Evolutionary conservation across 2,797 vertebrate species (phyloP).

Genomic region (Etheostoma perlongum): DNA sequence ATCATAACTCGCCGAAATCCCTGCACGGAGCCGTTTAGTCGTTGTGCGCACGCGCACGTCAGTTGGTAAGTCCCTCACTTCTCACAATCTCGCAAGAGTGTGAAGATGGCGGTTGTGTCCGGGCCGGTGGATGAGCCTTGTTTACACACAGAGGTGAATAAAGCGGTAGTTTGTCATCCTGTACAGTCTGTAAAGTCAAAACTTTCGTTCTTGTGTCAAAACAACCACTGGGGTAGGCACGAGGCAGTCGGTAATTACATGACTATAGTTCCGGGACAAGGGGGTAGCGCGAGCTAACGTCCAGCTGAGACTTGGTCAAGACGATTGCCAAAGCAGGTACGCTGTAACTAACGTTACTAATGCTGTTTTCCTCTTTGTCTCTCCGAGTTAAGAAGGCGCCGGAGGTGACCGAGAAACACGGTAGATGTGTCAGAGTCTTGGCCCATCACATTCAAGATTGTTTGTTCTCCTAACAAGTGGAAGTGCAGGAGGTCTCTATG

Average conservation of each 20-base stretch:
- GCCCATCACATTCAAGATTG: slow-evolving; percentile 65
- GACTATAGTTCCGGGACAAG: slow-evolving; percentile 89
- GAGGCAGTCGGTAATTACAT: slow-evolving; percentile 91
- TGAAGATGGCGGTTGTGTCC: slow-evolving; percentile 96
- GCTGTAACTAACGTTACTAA: slow-evolving; percentile 63
- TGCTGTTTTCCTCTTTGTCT: slow-evolving; percentile 69
- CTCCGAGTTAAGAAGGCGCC: slow-evolving; percentile 51
- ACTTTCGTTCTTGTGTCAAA: slow-evolving; percentile 88
- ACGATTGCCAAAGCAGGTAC: slow-evolving; percentile 88
- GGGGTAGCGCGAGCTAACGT: slow-evolving; percentile 91
- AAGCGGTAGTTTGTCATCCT: slow-evolving; percentile 93
- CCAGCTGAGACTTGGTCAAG: slow-evolving; percentile 92
- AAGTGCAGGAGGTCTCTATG: slow-evolving; percentile 86
- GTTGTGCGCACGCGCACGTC: slow-evolving; percentile 75
- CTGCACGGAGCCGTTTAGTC: slow-evolving; percentile 48
- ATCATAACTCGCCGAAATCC: slow-evolving; percentile 78
- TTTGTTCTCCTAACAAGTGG: slow-evolving; percentile 85
- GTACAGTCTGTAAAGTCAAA: slow-evolving; percentile 91
- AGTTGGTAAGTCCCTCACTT: slow-evolving; percentile 69
- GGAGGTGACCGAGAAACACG: slow-evolving; percentile 43
- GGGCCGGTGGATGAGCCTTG: slow-evolving; percentile 92
- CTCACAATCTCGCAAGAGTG: slow-evolving; percentile 85
- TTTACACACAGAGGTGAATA: slow-evolving; percentile 94
- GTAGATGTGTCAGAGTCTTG: slow-evolving; percentile 49
- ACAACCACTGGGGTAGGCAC: slow-evolving; percentile 81